A percentile compares a stretch with the other conserved stretches of the same genome.
phyloP scores from a whole-genome alignment of 2,113 vertebrate species.

The Alligator mississippiensis region DNA sequence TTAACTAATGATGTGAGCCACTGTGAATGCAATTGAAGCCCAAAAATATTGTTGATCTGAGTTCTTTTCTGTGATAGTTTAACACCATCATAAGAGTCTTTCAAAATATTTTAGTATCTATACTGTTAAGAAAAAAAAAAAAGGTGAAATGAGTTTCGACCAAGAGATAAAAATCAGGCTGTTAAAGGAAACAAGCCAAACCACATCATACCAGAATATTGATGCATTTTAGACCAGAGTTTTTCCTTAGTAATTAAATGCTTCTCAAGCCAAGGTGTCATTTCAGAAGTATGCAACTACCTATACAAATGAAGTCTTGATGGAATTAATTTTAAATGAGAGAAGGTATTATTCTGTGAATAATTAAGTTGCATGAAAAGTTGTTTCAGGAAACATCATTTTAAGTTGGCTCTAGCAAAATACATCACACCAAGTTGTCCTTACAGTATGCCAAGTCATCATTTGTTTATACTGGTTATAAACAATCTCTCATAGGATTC shows the following conservation, averaged over 20 bases:
- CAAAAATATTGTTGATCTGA: not conserved
- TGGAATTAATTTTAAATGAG: not conserved
- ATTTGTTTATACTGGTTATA: not conserved
- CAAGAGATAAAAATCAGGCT: not conserved
- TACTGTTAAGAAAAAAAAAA: not conserved
- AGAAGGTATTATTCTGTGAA: not conserved
- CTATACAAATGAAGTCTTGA: not conserved
- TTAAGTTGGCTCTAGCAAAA: not conserved
- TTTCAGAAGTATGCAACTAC: not conserved
- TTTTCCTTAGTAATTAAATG: not conserved
- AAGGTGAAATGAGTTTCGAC: not conserved
- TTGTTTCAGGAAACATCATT: not conserved
- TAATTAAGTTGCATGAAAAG: not conserved
- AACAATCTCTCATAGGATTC: not conserved
- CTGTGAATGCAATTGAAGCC: rapidly evolving
- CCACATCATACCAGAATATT: not conserved
- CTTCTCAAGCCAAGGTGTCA: not conserved
- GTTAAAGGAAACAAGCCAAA: not conserved
- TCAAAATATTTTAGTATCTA: not conserved
- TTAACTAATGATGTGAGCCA: not conserved
- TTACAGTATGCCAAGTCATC: not conserved
- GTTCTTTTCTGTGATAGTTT: not conserved
- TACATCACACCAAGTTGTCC: not conserved
- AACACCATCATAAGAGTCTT: not conserved
- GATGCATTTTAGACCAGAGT: not conserved